Conservation (phyloP, 2,113 vertebrate genomes). For the Oreotrochilus melanogaster region DNA sequence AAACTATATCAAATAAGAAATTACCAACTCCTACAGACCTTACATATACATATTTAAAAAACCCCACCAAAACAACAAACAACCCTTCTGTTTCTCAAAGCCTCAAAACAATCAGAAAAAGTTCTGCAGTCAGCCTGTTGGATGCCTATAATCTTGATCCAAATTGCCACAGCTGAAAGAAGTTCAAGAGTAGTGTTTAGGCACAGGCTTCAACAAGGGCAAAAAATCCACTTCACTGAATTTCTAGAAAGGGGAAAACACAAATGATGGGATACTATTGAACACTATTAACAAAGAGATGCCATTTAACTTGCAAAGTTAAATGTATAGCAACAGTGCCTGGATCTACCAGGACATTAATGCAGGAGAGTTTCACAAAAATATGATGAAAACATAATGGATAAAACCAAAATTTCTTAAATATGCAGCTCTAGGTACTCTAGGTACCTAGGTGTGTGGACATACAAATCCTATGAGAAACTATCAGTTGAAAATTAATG, state of each 20-base stretch:
- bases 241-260: neutral
- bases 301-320: neutral
- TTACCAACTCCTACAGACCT: neutral
- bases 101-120: neutral
- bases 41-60: no score
- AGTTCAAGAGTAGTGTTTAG: neutral
- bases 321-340: neutral
- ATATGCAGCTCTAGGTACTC: neutral
- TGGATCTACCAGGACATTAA: neutral
- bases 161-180: neutral
- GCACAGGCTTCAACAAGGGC: neutral
- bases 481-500: neutral
- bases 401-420: neutral
- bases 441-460: neutral
- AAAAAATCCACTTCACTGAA: accelerated
- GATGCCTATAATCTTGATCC: neutral
- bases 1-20: neutral
- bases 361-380: neutral
- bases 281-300: neutral
- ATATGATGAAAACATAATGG: neutral
- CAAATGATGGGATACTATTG: neutral
- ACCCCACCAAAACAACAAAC: neutral
- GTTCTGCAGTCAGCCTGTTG: neutral
- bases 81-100: neutral
- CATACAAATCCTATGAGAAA: neutral